These are phyloP conservation scores for Ceyx cyanopectus DNA, from an alignment of 2,113 vertebrate species.

Conservation along the genomic window DNA sequence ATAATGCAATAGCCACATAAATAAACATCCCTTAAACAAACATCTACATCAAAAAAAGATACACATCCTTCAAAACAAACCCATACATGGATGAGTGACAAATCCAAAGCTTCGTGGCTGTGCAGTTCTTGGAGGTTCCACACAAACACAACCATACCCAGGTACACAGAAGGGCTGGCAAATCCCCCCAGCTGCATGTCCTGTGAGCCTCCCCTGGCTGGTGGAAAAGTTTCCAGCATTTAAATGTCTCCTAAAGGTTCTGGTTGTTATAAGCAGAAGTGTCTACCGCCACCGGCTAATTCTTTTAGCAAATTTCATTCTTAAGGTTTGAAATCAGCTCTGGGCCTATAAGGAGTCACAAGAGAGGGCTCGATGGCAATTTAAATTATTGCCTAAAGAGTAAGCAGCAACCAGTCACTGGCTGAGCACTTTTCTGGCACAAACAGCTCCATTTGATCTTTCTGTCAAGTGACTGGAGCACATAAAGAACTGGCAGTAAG, in stretches of 20 bases:
- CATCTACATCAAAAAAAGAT: background rate
- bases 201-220: background rate
- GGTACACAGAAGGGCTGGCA: background rate
- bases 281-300: background rate
- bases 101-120: background rate
- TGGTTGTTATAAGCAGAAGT: background rate
- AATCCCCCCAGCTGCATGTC: background rate
- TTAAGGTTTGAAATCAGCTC: conserved; percentile 1
- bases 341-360: background rate
- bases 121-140: background rate
- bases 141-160: fast-evolving
- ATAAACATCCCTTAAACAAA: background rate
- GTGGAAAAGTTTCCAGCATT: background rate
- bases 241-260: background rate
- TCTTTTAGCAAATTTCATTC: background rate
- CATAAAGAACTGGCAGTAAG: background rate
- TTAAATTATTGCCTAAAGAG: background rate
- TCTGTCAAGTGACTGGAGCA: background rate
- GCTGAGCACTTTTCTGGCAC: background rate
- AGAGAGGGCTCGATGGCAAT: background rate
- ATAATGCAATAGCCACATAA: background rate
- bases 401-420: background rate
- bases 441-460: conserved; percentile 9
- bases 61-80: background rate
- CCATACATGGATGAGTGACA: background rate